Evolutionary conservation across 30 jellyfish, hydroid and myxozoan species (phyloP).

Genomic region (Nemopilema nomurai): DNA sequence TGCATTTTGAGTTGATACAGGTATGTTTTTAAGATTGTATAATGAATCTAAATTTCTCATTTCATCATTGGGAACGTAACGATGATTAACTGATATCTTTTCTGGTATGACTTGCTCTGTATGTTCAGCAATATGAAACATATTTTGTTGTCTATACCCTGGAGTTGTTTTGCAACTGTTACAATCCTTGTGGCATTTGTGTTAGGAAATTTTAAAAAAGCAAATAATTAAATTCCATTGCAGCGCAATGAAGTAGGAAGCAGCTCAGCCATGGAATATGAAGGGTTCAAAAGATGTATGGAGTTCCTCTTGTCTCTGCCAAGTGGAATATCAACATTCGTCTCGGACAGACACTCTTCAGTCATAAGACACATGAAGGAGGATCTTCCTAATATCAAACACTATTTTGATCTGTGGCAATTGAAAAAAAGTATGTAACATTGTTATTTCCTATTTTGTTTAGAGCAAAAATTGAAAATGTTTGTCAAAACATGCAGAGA

Average conservation of each 20-base stretch:
- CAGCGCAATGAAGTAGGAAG: constrained; percentile 13
- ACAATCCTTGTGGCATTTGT: neutral
- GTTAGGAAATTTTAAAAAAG: neutral
- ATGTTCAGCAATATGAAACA: neutral
- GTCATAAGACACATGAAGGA: constrained; percentile 21
- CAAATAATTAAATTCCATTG: neutral
- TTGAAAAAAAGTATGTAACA: constrained; percentile 23
- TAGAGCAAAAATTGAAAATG: neutral
- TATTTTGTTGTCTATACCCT: neutral
- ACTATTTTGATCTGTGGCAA: constrained; percentile 54
- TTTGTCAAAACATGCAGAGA: neutral
- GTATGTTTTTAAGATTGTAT: too few species aligned
- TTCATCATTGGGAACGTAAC: too few species aligned
- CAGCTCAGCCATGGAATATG: constrained; percentile 7
- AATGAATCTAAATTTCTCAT: too few species aligned
- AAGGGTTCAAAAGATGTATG: constrained; percentile 3
- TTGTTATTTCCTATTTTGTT: neutral
- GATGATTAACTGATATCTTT: too few species aligned
- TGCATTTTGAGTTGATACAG: too few species aligned
- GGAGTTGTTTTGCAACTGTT: neutral
- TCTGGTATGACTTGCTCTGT: neutral
- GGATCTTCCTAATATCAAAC: neutral
- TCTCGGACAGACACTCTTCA: constrained; percentile 34
- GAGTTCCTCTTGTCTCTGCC: neutral
- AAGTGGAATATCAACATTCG: neutral